Conservation (phyloP, 2,888 invertebrate genomes). For the Mechanitis messenoides region DNA sequence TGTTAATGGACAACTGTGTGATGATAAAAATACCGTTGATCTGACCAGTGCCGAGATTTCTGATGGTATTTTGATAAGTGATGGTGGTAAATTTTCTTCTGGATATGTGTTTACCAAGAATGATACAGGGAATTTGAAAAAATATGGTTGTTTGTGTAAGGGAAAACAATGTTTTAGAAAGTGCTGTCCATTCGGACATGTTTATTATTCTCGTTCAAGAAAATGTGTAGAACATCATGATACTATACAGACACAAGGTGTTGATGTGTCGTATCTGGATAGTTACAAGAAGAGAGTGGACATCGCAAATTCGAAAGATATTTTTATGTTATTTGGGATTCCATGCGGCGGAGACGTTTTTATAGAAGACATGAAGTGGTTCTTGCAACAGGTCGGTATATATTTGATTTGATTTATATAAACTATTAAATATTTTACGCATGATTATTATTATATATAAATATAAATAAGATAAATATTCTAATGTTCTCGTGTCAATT, state of each 20-base stretch:
- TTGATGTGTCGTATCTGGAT: constrained; percentile 39
- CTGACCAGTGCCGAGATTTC: constrained; percentile 37
- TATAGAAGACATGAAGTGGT: constrained; percentile 43
- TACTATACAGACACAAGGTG: constrained; percentile 36
- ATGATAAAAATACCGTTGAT: constrained; percentile 45
- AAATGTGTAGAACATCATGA: constrained; percentile 42
- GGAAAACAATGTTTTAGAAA: constrained; percentile 53
- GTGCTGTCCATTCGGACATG: constrained; percentile 50
- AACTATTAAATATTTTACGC: neutral
- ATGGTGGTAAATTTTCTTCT: constrained; percentile 43
- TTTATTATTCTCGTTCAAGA: constrained; percentile 15
- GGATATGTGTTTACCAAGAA: constrained; percentile 44
- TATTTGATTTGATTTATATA: neutral
- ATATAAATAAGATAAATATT: no score
- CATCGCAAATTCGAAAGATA: constrained; percentile 32
- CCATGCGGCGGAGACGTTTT: constrained; percentile 39
- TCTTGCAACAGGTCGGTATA: constrained; percentile 50
- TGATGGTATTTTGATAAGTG: constrained; percentile 38
- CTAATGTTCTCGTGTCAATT: no score
- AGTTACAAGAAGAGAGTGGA: constrained; percentile 36
- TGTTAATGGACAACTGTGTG: constrained; percentile 41
- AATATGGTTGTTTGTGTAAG: constrained; percentile 54
- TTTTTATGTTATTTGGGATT: constrained; percentile 38
- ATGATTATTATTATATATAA: neutral
- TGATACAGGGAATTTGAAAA: constrained; percentile 40